phyloP scores from a whole-genome alignment of 2,113 vertebrate genomes.

The Orcinus orca region DNA sequence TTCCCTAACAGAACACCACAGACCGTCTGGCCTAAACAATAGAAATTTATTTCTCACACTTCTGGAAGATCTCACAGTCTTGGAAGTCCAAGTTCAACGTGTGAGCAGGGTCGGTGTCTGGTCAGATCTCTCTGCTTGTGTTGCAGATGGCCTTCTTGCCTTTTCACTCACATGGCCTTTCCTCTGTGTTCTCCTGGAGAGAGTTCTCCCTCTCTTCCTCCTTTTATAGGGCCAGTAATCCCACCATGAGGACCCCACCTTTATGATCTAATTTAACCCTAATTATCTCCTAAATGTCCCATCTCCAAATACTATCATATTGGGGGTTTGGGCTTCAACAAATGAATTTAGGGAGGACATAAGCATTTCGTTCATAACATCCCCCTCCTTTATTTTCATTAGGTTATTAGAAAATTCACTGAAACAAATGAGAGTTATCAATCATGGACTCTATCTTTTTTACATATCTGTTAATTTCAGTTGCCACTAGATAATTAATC shows the following conservation, averaged over 20 bases:
- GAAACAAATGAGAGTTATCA: not conserved
- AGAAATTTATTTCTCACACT: not conserved
- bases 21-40: not conserved
- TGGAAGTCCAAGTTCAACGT: not conserved
- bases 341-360: too few species aligned
- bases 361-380: not conserved
- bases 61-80: not conserved
- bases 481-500: not conserved
- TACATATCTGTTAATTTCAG: not conserved
- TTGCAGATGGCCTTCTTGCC: not conserved
- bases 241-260: not conserved
- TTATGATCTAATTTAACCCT: not conserved
- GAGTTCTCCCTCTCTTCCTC: not conserved
- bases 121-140: not conserved
- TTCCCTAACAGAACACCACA: not conserved
- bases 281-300: not conserved
- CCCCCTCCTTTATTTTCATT: not conserved
- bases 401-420: not conserved
- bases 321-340: not conserved
- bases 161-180: not conserved
- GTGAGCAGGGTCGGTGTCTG: not conserved
- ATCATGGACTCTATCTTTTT: not conserved
- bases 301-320: not conserved
- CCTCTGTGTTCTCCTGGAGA: not conserved
- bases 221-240: not conserved